Evolutionary conservation across 2,888 invertebrate species (phyloP).

Genomic region (Cordilura impudica): DNA sequence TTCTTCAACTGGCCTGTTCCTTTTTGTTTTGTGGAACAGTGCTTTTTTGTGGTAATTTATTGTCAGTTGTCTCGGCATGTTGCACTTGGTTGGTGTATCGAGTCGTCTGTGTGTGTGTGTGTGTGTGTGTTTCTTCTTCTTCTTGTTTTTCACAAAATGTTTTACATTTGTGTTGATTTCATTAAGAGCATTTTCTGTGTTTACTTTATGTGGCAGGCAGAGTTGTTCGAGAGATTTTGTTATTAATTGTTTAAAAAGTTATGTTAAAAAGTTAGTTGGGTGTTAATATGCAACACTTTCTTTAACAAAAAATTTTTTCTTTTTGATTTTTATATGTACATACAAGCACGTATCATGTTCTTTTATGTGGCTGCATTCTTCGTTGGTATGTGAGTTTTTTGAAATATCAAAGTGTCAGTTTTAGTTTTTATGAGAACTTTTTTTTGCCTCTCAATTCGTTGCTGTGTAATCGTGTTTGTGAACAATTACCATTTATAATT

Average conservation of each 20-base stretch:
- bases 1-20: conserved; percentile 32
- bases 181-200: conserved; percentile 52
- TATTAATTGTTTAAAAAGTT: conserved; percentile 22
- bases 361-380: conserved; percentile 21
- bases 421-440: conserved; percentile 14
- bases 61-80: conserved; percentile 61
- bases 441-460: not conserved
- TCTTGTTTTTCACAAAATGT: conserved; percentile 27
- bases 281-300: conserved; percentile 35
- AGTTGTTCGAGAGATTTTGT: not conserved
- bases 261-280: not conserved
- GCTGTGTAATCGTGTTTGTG: conserved; percentile 16
- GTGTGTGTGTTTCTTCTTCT: not conserved
- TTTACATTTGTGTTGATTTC: conserved; percentile 62
- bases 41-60: conserved; percentile 55
- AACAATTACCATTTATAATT: conserved; percentile 58
- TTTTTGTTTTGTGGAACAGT: conserved; percentile 11
- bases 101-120: conserved; percentile 6
- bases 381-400: not conserved
- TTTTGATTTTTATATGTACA: conserved; percentile 20
- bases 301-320: conserved; percentile 43
- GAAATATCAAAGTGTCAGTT: not conserved
- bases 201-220: not conserved
- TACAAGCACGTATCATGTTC: conserved; percentile 44
- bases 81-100: conserved; percentile 55